Base-by-base conservation (phyloP, 2,888 invertebrate genomes). In the Dascillus cervinus region DNA sequence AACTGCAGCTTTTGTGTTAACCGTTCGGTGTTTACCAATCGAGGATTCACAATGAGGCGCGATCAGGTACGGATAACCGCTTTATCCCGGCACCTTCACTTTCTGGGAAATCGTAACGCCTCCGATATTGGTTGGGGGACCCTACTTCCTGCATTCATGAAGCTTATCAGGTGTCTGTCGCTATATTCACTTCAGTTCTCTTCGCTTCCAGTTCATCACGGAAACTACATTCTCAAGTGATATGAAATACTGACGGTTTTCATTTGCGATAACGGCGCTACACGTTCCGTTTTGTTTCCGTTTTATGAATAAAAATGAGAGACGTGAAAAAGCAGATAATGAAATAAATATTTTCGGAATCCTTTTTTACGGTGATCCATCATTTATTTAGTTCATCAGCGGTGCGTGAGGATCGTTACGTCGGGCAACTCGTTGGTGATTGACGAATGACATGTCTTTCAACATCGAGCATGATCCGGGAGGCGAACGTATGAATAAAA, bases 361-460 rank as follows among this genome's bases (percentile, higher is more conserved):
- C 52, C 49, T 53, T 49, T 50, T 53, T 52, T 50, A 49, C 44
- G 40, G 44, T 39, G 41, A 51, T 51, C 50, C 47, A 51, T 51
- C 51, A 51, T 47, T 49, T 46, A 45, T 40, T 40, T 29, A 41
- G 43, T 43, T 44, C 42, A 41, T 41, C 45, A 41, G 32, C 32
- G 40, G 44, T 41, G 47, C 44, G 42, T 44, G 44, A 34, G 35
- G 41, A 38, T 34, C 37, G 26, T 42, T 44, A 43, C 43, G 46
- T 45, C 47, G 43, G 35, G n/a, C 38, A 41, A 38, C 46, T 44
- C 34, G 46, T 46, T 50, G n/a, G 39, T 52, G 50, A 52, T 52
- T 52, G 52, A 52, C 50, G 52, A 52, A 50, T 47, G 51, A 51
- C 52, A 50, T 38, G 39, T 42, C 49, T 46, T 49, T 49, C 50